Percentiles rank a stretch among this genome's conserved stretches.
Conservation (phyloP, 2,113 vertebrate species). For the Zosterops hypoxanthus region DNA sequence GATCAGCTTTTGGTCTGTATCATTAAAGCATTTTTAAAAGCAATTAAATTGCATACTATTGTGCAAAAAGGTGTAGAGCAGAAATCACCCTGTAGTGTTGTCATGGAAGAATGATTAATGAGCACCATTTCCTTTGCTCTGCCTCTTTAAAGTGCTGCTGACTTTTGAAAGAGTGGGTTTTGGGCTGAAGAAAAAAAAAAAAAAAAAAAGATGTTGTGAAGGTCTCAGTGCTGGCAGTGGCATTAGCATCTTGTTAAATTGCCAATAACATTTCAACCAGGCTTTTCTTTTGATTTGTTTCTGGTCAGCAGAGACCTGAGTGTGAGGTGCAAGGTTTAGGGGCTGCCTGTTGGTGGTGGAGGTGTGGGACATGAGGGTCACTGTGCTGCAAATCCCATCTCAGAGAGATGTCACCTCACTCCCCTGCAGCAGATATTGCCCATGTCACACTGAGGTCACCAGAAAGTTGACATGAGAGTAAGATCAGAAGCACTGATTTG, state of each 20-base stretch:
- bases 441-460: not conserved
- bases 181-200: not conserved
- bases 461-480: not conserved
- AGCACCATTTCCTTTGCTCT: not conserved
- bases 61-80: conserved; percentile 35
- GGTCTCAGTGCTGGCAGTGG: not conserved
- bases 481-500: not conserved
- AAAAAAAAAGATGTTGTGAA: not conserved
- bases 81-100: conserved; percentile 51
- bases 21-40: conserved; percentile 49
- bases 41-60: conserved; percentile 65
- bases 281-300: not conserved
- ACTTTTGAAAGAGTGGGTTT: conserved; percentile 35
- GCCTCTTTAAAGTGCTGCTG: conserved; percentile 40
- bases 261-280: not conserved
- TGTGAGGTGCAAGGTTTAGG: not conserved
- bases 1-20: conserved; percentile 50
- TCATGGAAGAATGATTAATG: conserved; percentile 61
- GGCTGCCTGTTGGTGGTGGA: not conserved
- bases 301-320: not conserved
- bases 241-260: conserved; percentile 10
- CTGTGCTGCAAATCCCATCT: not conserved
- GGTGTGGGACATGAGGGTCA: not conserved
- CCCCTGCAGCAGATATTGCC: not conserved
- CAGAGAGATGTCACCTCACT: not conserved